Evolutionary conservation across 2,797 vertebrate species (phyloP).

Genomic region (Crenuchus spilurus): DNA sequence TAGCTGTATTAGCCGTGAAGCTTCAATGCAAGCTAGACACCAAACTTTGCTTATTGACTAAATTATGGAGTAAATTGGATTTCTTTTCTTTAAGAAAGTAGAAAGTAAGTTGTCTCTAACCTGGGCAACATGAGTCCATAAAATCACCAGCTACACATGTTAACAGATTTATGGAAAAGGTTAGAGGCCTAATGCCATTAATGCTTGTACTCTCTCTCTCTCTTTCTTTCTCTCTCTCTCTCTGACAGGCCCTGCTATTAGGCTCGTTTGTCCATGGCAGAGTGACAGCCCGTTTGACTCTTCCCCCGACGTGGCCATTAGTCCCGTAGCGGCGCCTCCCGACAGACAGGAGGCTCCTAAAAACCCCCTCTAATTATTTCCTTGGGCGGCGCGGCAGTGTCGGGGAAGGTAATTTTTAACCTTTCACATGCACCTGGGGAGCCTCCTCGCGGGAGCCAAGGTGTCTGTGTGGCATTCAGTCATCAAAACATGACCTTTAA

Average conservation of each 20-base stretch:
- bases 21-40: too few relatives aligned
- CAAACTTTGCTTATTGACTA: background rate
- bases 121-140: slow-evolving; percentile 27
- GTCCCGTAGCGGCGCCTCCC: slow-evolving; percentile 89
- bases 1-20: too few relatives aligned
- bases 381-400: slow-evolving; percentile 92
- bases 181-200: slow-evolving; percentile 39
- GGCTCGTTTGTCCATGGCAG: slow-evolving; percentile 96
- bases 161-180: slow-evolving; percentile 89
- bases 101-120: slow-evolving; percentile 20
- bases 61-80: background rate
- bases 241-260: slow-evolving; percentile 84
- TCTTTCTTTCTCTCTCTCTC: slow-evolving; percentile 49
- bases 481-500: slow-evolving; percentile 99
- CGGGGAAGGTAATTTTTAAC: slow-evolving; percentile 99
- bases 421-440: slow-evolving; percentile 99
- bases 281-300: slow-evolving; percentile 97
- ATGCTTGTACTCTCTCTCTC: background rate
- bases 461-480: slow-evolving; percentile 99
- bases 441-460: slow-evolving; percentile 97
- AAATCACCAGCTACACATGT: slow-evolving; percentile 69
- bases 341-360: slow-evolving; percentile 94
- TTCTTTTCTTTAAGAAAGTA: background rate
- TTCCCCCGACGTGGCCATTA: slow-evolving; percentile 99
- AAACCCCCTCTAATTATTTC: slow-evolving; percentile 99